Base-by-base conservation (phyloP, 2,888 invertebrate species). In the Trachelus stipa region DNA sequence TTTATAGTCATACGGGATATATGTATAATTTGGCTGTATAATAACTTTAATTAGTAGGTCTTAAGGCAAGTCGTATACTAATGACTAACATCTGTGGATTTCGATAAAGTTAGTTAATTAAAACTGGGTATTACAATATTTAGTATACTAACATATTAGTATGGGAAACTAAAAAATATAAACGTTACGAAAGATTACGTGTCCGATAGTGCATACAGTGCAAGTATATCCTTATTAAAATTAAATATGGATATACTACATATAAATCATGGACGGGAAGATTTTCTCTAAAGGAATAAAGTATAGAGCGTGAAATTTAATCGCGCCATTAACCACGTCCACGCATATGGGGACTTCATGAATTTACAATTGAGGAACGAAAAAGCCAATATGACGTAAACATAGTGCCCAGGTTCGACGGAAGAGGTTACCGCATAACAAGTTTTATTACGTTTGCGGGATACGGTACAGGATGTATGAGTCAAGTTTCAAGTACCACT, bases 401-500 rank as follows among this genome's bases (percentile, higher is more conserved):
- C 11, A 69, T 0, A 9, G 56, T 9, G 9, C 23, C 9, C 23
- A 9, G 23, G 56, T 56, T 23, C 9, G 23, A 23, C 23, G 23
- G 56, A 56, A 56, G 56, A 56, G 56, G 56, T 56, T 56, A 80
- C 74, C 80, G 79, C 79, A 75, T 82, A 84, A 84, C 76, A 79
- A 85, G 81, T 79, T 82, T 80, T 81, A 80, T 79, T 80, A 40
- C 73, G 79, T 75, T 76, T 56, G 73, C 68, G 75, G 76, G 75
- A 79, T 81, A 80, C 82, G 82, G 77, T 68, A 34, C 75, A 73
- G 78, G 80, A 81, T 80, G 82, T 82, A 85, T 82, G 83, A 85
- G 80, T 82, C 82, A 83, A 86, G 83, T 86, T 86, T 86, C 84
- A 79, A 80, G 81, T 73, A 34, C 71, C 69, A 71, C 76, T 76